These are phyloP conservation scores for Pterostichus madidus DNA, from an alignment of 2,888 invertebrate species.

Conservation along the genomic window DNA sequence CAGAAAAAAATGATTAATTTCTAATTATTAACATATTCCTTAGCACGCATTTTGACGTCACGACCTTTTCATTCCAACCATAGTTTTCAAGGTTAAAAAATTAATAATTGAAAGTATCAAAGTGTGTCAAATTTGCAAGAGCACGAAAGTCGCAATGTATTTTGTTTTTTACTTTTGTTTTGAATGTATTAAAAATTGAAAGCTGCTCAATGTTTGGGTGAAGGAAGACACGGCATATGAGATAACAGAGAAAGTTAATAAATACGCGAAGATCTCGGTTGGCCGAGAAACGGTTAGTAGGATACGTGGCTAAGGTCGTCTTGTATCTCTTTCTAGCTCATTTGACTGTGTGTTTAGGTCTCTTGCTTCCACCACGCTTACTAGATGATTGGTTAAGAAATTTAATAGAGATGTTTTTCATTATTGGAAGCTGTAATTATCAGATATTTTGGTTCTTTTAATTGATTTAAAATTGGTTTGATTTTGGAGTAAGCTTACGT, in stretches of 20 bases:
- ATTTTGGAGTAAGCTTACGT: neutral
- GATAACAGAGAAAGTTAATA: constrained; percentile 64
- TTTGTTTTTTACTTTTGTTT: constrained; percentile 65
- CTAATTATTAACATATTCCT: constrained; percentile 28
- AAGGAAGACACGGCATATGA: constrained; percentile 49
- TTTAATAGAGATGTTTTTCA: constrained; percentile 48
- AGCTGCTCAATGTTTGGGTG: constrained; percentile 56
- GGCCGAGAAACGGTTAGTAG: constrained; percentile 55
- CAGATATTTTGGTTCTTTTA: constrained; percentile 22
- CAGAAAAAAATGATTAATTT: constrained; percentile 34
- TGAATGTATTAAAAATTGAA: constrained; percentile 66
- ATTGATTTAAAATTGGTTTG: constrained; percentile 46
- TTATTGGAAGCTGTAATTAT: constrained; percentile 40
- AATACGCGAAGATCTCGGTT: constrained; percentile 46
- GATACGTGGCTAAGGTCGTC: constrained; percentile 60
- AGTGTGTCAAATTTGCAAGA: constrained; percentile 64
- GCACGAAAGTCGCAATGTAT: constrained; percentile 59
- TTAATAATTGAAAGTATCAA: constrained; percentile 59
- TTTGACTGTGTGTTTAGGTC: neutral
- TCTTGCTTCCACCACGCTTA: neutral
- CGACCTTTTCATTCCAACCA: constrained; percentile 34
- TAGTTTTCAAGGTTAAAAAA: constrained; percentile 51
- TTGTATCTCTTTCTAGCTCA: constrained; percentile 31
- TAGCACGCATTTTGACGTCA: constrained; percentile 3
- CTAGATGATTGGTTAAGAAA: constrained; percentile 30